Evolutionary conservation across 1,140 invertebrate genomes (phyloP).

Genomic region (Diprion similis): DNA sequence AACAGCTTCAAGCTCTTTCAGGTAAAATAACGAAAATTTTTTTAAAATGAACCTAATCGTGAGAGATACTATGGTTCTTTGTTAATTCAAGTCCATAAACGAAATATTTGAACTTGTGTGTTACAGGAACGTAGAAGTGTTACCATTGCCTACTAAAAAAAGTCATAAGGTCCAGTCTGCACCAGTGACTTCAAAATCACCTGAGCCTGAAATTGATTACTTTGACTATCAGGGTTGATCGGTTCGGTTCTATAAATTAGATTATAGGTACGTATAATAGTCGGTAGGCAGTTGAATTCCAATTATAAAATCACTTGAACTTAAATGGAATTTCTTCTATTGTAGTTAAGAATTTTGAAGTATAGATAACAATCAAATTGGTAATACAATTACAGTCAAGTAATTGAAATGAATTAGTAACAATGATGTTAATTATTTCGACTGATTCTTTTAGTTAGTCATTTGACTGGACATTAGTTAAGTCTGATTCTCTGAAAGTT

Average conservation of each 20-base stretch:
- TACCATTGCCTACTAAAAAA: constrained; percentile 45
- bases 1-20: constrained; percentile 36
- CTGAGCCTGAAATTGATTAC: constrained; percentile 46
- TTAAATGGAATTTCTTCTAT: background rate
- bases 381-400: background rate
- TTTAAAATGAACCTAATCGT: background rate
- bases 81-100: constrained; percentile 11
- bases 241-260: background rate
- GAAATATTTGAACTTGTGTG: constrained; percentile 14
- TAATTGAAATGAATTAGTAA: background rate
- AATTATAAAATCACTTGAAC: background rate
- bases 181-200: constrained; percentile 31
- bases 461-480: too few relatives aligned
- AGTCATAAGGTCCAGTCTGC: constrained; percentile 37
- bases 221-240: constrained; percentile 38
- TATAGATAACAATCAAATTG: background rate
- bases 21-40: constrained; percentile 34
- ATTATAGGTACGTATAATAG: background rate
- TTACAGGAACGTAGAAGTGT: constrained; percentile 45
- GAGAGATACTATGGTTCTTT: background rate
- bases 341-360: background rate
- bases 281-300: background rate
- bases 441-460: too few relatives aligned
- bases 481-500: too few relatives aligned
- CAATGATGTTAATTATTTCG: too few relatives aligned